Evolutionary conservation across 2,888 invertebrate genomes (phyloP), one percentile per base, ranked within the genome.

Genomic region (Drosophila mayaguana): DNA sequence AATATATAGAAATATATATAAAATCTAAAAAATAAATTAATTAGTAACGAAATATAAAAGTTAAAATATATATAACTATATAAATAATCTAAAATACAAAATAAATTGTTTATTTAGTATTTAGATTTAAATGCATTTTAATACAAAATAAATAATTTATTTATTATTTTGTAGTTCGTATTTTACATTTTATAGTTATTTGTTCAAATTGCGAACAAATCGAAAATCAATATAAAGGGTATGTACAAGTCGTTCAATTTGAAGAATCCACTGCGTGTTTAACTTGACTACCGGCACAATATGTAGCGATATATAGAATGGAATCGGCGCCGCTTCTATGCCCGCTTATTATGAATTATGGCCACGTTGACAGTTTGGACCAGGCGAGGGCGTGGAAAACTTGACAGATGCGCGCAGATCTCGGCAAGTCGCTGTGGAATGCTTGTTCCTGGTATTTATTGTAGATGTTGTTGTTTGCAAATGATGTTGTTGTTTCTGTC

Each of bases 371-470:
- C 90, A 87, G 88, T 87, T 89, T 88, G 75, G 86, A 75, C 72
- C 84, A 69, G 76, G 83, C 83, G 86, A 81, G 83, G 89, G 87
- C 89, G 87, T 87, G 87, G 90, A 87, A 86, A 88, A 89, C 78
- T 85, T 85, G 87, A 87, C 87, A 87, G 87, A 88, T 87, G 90
- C 81, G 83, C 81, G 64, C 79, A 78, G 87, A 87, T 82, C 86
- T 75, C 71, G 46, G 7, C 46, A 28, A 60, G 62, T 48, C 32
- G 50, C 43, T 43, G 51, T 69, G 59, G 42, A 38, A 73, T 63
- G 43, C 54, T 18, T 54, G 77, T 82, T 69, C 81, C 65, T 77
- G 75, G 80, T 77, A 80, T 78, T 78, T 64, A 50, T 62, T 69
- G 53, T 54, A 18, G 54, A 34, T 20, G 32, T 20, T 60, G 20